phyloP scores from a whole-genome alignment of 1,140 invertebrate genomes.

The Pseudomyrmex sp. region DNA sequence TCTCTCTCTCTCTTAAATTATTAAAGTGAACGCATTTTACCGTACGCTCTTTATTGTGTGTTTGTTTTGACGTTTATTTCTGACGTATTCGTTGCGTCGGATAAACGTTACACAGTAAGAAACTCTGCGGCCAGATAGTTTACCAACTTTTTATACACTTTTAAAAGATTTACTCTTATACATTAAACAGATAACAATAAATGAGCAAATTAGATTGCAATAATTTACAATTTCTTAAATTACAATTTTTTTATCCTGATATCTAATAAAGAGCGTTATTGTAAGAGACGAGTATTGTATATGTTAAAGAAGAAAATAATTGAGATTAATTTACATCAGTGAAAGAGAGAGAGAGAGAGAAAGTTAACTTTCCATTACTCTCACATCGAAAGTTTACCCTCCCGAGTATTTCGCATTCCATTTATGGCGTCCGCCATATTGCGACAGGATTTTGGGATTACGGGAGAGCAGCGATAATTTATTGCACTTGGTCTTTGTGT shows the following conservation, averaged over 20 bases:
- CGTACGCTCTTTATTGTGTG: not conserved
- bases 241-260: too few species aligned
- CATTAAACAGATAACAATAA: too few species aligned
- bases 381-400: conserved; percentile 28
- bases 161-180: too few species aligned
- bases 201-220: too few species aligned
- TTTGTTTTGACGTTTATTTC: conserved; percentile 28
- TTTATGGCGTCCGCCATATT: conserved; percentile 32
- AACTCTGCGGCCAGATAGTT: not conserved
- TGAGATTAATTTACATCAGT: too few species aligned
- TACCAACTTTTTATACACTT: not conserved
- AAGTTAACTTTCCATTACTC: too few species aligned
- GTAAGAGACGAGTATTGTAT: too few species aligned
- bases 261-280: too few species aligned
- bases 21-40: not conserved
- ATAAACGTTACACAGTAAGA: not conserved
- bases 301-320: too few species aligned
- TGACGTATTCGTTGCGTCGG: not conserved
- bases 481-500: conserved; percentile 72
- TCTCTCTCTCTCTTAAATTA: not conserved
- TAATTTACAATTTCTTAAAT: too few species aligned
- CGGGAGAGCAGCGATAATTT: conserved; percentile 71
- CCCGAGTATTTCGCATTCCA: conserved; percentile 7
- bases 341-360: not conserved
- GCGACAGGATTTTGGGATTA: conserved; percentile 49